Evolutionary conservation across 2,113 vertebrate genomes (phyloP), one percentile per base, ranked within the genome.

Genomic region (Ameiurus melas): DNA sequence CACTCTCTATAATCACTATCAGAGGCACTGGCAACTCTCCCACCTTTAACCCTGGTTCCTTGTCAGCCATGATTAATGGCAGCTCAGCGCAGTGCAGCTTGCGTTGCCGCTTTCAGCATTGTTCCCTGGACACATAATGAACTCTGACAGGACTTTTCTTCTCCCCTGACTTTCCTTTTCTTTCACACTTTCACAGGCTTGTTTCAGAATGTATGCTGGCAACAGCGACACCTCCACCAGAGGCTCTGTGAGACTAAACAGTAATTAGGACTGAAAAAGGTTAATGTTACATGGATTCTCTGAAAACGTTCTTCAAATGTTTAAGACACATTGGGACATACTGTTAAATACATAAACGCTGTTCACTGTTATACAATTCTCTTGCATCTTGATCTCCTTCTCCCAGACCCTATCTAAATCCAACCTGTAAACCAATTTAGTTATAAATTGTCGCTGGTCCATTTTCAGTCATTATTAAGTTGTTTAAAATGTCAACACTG

Each of bases 41-140:
- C 94, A 93, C 93, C 91, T 92, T 85, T 36, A 83, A 92, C 94
- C 94, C 94, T 92, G 93, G 94, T 94, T 95, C 93, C 95, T 93
- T 96, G 95, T 96, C 95, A 96, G 93, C 94, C 94, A 95, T 96
- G 95, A 96, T 96, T 96, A 96, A 96, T 96, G 95, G 94, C 93
- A 60, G 93, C 93, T 90, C 90, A 92, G 94, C 92, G 93, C 93
- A 86, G 94, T 92, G 90, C 92, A 93, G 93, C 94, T 95, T 94
- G 93, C 91, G 87, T 95, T 95, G 95, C 95, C 94, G 95, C 94
- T 95, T 95, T 94, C 93, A 96, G 95, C 95, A 93, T 95, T 95
- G 95, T 96, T 96, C 95, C 96, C 95, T 94, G 95, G 95, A 95
- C 95, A 95, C 94, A 95, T 96, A 96, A 96, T 95, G 95, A 95